A percentile compares a stretch with the other conserved stretches of the same genome.
Evolutionary conservation across 2,113 vertebrate genomes (phyloP).

Genomic region (Caretta caretta): DNA sequence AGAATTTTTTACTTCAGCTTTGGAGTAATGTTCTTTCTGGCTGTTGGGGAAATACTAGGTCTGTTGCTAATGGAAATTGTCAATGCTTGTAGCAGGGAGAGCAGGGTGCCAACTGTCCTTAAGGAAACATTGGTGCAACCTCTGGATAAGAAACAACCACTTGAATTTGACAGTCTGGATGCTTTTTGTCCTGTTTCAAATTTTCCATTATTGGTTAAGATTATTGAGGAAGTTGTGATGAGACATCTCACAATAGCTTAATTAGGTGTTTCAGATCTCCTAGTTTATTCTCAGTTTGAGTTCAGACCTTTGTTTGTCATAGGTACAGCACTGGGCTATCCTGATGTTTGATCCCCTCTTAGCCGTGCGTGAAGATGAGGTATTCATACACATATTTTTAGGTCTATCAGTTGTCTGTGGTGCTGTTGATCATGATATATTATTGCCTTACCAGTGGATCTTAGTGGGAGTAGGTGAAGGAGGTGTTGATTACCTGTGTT

Average conservation of each 20-base stretch:
- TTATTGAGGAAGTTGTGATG: not conserved
- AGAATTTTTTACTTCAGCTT: not conserved
- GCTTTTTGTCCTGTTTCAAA: not conserved
- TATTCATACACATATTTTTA: not conserved
- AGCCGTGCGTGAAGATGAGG: not conserved
- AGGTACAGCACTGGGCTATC: not conserved
- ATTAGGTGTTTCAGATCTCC: not conserved
- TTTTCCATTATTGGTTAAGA: not conserved
- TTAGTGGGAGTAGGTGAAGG: not conserved
- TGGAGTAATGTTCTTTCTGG: not conserved
- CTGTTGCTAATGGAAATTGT: not conserved
- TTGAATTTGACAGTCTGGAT: not conserved
- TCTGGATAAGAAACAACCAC: not conserved
- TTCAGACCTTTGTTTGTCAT: not conserved
- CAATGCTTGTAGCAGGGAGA: not conserved
- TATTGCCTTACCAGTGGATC: not conserved
- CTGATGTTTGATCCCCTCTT: not conserved
- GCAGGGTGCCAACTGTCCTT: not conserved
- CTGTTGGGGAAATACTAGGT: not conserved
- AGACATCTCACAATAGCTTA: not conserved
- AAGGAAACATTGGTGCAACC: not conserved
- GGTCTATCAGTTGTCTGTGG: not conserved
- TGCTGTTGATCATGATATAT: not conserved
- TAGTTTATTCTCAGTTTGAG: not conserved
- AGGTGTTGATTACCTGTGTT: not conserved